Evolutionary conservation across 53 echinoderm and acorn worm species (phyloP), one percentile per base, ranked within the genome.

Genomic region (Henricia sp.): DNA sequence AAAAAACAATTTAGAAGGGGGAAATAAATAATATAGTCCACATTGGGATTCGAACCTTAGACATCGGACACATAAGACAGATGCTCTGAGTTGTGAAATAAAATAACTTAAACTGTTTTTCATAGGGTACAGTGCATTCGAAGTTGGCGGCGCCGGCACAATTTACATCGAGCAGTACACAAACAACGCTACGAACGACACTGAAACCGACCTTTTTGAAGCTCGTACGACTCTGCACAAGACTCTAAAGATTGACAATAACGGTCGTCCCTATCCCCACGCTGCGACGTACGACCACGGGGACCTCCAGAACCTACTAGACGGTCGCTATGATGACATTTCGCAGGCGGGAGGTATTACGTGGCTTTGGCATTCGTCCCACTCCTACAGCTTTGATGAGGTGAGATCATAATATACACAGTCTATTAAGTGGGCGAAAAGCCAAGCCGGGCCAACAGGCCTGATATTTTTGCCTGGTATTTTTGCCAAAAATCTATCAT

Each of bases 381-480:
- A 95, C 40, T 65, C 84, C 11, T 95, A 95, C 73, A 39, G 60
- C 51, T 95, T 95, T 92, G 90, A 95, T 84, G 95, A 95, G 89
- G 95, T 84, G 27, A 68, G 70, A 24, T 26, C 2, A n/a, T n/a
- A n/a, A n/a, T n/a, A n/a, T n/a, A n/a, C n/a, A n/a, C n/a, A n/a
- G n/a, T n/a, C n/a, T n/a, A n/a, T n/a, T n/a, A n/a, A n/a, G n/a
- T n/a, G n/a, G n/a, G n/a, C n/a, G n/a, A n/a, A n/a, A n/a, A n/a
- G n/a, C n/a, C n/a, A n/a, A n/a, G n/a, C n/a, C n/a, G n/a, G n/a
- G n/a, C n/a, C n/a, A n/a, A n/a, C n/a, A n/a, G n/a, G n/a, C n/a
- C n/a, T n/a, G n/a, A n/a, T n/a, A n/a, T n/a, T n/a, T n/a, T n/a
- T n/a, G n/a, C n/a, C n/a, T n/a, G n/a, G n/a, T n/a, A n/a, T n/a